Evolutionary conservation across 30 jellyfish, hydroid and myxozoan genomes (phyloP).

Genomic region (Haliclystus octoradiatus): DNA sequence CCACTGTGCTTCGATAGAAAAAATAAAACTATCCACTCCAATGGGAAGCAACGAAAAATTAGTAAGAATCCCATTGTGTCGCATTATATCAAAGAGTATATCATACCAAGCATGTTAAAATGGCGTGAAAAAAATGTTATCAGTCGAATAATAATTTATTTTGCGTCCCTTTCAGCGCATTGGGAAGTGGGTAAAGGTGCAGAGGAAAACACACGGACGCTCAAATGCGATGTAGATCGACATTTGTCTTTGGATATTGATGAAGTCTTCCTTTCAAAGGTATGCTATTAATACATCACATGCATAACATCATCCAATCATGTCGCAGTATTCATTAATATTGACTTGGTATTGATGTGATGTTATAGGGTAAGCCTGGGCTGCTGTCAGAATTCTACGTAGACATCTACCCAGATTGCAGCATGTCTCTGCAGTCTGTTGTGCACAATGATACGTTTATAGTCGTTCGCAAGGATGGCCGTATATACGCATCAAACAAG

Average conservation of each 20-base stretch:
- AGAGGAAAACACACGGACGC: conserved; percentile 16
- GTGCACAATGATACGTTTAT: conserved; percentile 49
- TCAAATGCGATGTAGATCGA: conserved; percentile 8
- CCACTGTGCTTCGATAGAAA: conserved; percentile 14
- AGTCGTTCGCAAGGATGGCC: conserved; percentile 33
- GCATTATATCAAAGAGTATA: not conserved
- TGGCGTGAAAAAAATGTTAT: not conserved
- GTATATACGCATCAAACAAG: conserved; percentile 12
- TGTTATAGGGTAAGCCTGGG: conserved; percentile 90
- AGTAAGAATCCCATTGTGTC: conserved; percentile 2
- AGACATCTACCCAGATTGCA: conserved; percentile 8
- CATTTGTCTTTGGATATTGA: conserved; percentile 33
- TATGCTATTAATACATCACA: not conserved
- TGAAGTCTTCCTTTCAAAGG: conserved; percentile 17
- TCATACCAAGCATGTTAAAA: not conserved
- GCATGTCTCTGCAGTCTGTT: conserved; percentile 54
- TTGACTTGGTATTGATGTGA: too few species aligned
- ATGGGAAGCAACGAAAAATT: not conserved
- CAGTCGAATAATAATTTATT: not conserved
- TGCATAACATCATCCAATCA: not conserved
- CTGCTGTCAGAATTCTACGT: conserved; percentile 64
- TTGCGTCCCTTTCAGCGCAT: conserved; percentile 1
- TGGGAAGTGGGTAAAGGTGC: conserved; percentile 9
- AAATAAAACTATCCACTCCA: conserved; percentile 14
- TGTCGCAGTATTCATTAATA: not conserved